phyloP scores from a whole-genome alignment of 2,797 vertebrate genomes.

The Enteromius fasciolatus region DNA sequence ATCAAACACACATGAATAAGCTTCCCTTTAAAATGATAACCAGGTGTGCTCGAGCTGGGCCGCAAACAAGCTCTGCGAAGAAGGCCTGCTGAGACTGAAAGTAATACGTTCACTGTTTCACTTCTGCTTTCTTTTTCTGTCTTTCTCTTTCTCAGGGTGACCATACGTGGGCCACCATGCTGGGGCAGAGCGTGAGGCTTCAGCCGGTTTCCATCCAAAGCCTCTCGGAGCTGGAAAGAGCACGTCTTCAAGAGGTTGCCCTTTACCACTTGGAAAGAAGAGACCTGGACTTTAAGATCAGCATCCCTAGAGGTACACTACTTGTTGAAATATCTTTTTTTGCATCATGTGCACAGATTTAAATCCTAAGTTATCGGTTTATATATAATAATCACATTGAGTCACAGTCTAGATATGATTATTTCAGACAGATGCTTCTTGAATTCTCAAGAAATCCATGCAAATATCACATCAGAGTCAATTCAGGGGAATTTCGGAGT shows the following conservation, averaged over 20 bases:
- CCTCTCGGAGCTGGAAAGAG: slow-evolving; percentile 91
- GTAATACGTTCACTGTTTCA: slow-evolving; percentile 14
- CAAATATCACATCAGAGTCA: neutral
- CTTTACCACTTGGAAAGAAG: slow-evolving; percentile 81
- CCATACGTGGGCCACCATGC: slow-evolving; percentile 72
- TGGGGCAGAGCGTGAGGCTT: slow-evolving; percentile 75
- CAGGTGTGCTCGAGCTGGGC: slow-evolving; percentile 8
- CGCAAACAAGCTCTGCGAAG: neutral
- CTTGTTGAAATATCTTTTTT: neutral
- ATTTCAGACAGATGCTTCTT: slow-evolving; percentile 17
- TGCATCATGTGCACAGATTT: neutral
- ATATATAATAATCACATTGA: neutral
- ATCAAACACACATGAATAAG: slow-evolving; percentile 41
- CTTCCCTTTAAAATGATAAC: slow-evolving; percentile 38
- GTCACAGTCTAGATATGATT: neutral
- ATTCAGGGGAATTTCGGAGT: neutral
- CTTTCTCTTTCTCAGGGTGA: slow-evolving; percentile 65
- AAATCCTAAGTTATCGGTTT: neutral
- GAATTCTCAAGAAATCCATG: neutral
- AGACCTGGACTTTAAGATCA: slow-evolving; percentile 78
- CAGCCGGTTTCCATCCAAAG: slow-evolving; percentile 86
- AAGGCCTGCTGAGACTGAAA: neutral
- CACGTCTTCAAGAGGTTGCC: slow-evolving; percentile 85
- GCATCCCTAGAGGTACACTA: slow-evolving; percentile 78
- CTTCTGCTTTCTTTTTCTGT: neutral